Evolutionary conservation across 2,113 vertebrate species (phyloP).

Genomic region (Redunca redunca): DNA sequence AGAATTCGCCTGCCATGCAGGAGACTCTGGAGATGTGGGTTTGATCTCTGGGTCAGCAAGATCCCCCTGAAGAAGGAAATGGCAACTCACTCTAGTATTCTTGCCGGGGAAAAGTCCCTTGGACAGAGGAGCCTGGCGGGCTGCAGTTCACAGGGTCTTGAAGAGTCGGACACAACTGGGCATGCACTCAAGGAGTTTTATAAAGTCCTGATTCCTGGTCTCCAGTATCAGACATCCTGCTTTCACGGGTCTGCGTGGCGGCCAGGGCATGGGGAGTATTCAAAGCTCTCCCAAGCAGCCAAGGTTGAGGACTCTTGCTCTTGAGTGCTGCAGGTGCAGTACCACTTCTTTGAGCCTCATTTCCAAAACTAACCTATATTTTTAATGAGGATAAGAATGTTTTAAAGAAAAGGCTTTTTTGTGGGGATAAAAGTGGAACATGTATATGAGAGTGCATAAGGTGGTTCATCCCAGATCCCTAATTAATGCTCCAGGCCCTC

Average conservation of each 20-base stretch:
- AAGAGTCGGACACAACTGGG: neutral
- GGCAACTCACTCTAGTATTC: neutral
- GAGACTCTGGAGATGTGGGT: neutral
- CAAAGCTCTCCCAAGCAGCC: neutral
- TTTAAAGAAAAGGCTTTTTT: constrained; percentile 10
- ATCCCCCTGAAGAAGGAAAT: neutral
- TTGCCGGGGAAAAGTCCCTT: neutral
- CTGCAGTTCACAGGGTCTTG: neutral
- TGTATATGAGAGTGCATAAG: neutral
- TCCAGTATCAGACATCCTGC: neutral
- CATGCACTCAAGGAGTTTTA: neutral
- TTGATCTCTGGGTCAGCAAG: neutral
- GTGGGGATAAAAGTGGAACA: neutral
- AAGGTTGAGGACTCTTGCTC: neutral
- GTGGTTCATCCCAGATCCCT: neutral
- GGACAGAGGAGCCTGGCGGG: neutral
- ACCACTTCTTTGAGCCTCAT: neutral
- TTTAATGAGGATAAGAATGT: constrained; percentile 16
- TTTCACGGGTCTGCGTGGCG: neutral
- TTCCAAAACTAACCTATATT: constrained; percentile 6
- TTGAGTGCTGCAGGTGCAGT: neutral
- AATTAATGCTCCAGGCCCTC: constrained; percentile 36
- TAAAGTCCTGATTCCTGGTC: neutral
- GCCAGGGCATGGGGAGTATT: neutral
- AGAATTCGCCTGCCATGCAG: neutral